A percentile compares a stretch with the other conserved stretches of the same genome.
Evolutionary conservation across 2,797 vertebrate genomes (phyloP).

Genomic region (Acipenser ruthenus): DNA sequence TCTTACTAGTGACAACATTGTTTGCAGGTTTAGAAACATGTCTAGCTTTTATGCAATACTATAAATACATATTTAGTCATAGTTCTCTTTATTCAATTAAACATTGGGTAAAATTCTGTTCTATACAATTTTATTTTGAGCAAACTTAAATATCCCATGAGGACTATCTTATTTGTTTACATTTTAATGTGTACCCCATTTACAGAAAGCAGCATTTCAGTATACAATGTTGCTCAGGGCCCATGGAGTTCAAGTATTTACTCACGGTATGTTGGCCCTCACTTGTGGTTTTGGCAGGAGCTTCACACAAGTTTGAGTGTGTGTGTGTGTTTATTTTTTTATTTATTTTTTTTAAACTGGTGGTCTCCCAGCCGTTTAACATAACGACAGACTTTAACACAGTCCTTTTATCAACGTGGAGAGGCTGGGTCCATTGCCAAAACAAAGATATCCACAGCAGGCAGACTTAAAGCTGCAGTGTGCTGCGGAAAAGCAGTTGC

Average conservation of each 20-base stretch:
- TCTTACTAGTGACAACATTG: neutral
- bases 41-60: conserved; percentile 5
- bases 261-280: conserved; percentile 62
- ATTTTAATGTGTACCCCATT: conserved; percentile 29
- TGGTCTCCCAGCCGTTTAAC: conserved; percentile 68
- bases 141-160: conserved; percentile 13
- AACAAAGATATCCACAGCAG: conserved; percentile 35
- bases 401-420: conserved; percentile 51
- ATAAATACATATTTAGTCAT: neutral
- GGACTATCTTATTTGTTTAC: conserved; percentile 27
- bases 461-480: conserved; percentile 13
- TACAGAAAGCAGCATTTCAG: conserved; percentile 33
- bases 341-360: conserved; percentile 30
- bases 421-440: conserved; percentile 35
- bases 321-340: conserved; percentile 42
- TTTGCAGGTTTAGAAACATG: neutral
- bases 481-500: neutral
- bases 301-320: conserved; percentile 51
- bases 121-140: conserved; percentile 15
- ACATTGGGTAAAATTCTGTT: conserved; percentile 2
- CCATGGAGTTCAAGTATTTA: conserved; percentile 57
- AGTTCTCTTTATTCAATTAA: conserved; percentile 13
- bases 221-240: conserved; percentile 40
- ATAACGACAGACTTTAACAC: conserved; percentile 66
- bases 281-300: conserved; percentile 75